Evolutionary conservation across 2,797 vertebrate species (phyloP), one percentile per base, ranked within the genome.

Genomic region (Sebastes steindachneri): DNA sequence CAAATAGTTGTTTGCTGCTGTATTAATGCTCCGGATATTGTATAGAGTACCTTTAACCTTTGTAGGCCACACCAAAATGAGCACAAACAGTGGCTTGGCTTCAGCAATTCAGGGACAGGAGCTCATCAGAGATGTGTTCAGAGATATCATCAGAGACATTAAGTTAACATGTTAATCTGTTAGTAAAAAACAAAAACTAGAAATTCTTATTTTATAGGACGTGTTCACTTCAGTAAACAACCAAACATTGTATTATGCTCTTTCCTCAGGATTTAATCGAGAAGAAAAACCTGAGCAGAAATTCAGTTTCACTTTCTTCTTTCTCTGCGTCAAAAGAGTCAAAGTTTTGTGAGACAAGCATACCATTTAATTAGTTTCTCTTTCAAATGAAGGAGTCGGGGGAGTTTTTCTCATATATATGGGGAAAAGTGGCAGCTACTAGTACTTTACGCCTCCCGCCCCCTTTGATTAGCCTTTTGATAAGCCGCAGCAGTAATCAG

Each of bases 381-480:
- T 87, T 80, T 88, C 69, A 86, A 84, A 85, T 86, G 68, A 79
- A 83, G 64, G 66, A 77, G 67, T 78, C n/a, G 1, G 11, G 60
- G 70, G 59, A 72, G 72, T 54, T 82, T 88, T 48, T 88, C 66
- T 77, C 75, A 72, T 80, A 80, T 71, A 76, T 80, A 79, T 69
- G 59, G 31, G 55, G 57, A 53, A 82, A 89, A 90, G 83, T 92
- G 88, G 75, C 84, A 89, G 90, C 77, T 77, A 79, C 37, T 63
- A 70, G 83, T 81, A 84, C 90, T 89, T 84, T 68, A 81, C 60
- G 19, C 72, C 82, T 87, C 68, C 70, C 83, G 67, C 88, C 77
- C 83, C 82, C 87, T 93, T 93, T 95, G 89, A 94, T 95, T 95
- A 92, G 92, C 89, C 94, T 93, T 94, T 94, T 91, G 91, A 95